Base-by-base conservation (phyloP, 2,888 invertebrate species). In the Andrena minutula region DNA sequence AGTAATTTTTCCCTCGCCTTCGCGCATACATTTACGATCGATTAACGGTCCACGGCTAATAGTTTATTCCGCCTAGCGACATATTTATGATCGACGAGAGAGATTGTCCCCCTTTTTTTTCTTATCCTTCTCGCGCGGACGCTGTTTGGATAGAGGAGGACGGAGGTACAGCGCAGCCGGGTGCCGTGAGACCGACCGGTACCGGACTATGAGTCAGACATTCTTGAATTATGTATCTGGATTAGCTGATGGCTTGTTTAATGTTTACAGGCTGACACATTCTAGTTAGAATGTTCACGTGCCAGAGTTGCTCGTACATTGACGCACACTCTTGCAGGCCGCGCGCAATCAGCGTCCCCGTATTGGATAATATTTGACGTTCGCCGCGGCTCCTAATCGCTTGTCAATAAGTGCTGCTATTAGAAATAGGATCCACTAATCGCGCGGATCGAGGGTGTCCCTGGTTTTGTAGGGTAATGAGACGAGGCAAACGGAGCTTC, bases 221-320 rank as follows among this genome's bases (percentile, higher is more conserved):
- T 84, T 84, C 69, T 76, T 89, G 76, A 86, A 88, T 89, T 84
- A 88, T 89, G 84, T 86, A 88, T 88, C 78, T 84, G 82, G 86
- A 88, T 82, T 89, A 80, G 74, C 53, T 47, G 79, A 71, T 71
- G 79, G 79, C 72, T 82, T 58, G 81, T 80, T 80, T 68, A 80
- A 81, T 81, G 81, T 81, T 79, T 74, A 81, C 74, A 32, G 58
- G 74, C 81, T 81, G 80, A 79, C 80, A 79, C 79, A 80, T 80
- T 80, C 72, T 80, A n/a, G 41, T 61, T 35, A 35, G 72, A 79
- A 72, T 35, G 66, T 72, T 53, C 80, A 63, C 79, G 66, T 64
- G 70, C 64, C 26, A 30, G 56, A 49, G 35, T 76, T 26, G 79
- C 56, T n/a, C 32, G 80, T 56, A 58, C 79, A 47, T 80, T 79